These are phyloP conservation scores for Agrilus cyanescens DNA, from an alignment of 2,888 invertebrate species.

Conservation along the genomic window DNA sequence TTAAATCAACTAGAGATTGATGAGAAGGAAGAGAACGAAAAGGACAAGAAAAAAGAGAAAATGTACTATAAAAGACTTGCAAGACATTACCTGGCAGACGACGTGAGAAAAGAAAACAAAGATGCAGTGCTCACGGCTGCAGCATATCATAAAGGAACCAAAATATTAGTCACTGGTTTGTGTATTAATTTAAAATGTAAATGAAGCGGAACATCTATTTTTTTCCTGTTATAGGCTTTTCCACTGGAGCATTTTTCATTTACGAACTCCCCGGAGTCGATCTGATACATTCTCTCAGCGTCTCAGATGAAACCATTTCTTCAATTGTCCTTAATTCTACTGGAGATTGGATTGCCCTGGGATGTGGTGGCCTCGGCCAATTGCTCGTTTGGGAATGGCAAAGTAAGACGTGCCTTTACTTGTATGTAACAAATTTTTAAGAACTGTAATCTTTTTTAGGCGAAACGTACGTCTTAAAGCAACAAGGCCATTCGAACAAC, in stretches of 20 bases:
- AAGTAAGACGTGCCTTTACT: constrained; percentile 42
- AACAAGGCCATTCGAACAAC: constrained; percentile 88
- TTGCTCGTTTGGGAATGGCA: constrained; percentile 99
- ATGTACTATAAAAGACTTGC: constrained; percentile 57
- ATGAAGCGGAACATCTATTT: not conserved
- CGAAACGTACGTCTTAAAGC: constrained; percentile 95
- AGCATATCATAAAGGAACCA: constrained; percentile 68
- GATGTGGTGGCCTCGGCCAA: constrained; percentile 81
- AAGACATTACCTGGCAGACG: constrained; percentile 64
- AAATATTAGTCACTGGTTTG: constrained; percentile 65
- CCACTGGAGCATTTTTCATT: constrained; percentile 82
- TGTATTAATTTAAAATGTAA: not conserved
- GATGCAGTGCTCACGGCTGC: constrained; percentile 64
- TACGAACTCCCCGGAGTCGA: constrained; percentile 92
- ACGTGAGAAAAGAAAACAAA: constrained; percentile 49
- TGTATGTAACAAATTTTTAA: not conserved
- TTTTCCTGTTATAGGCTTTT: constrained; percentile 52
- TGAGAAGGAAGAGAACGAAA: constrained; percentile 29
- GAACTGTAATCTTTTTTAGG: constrained; percentile 32
- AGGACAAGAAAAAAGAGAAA: constrained; percentile 34
- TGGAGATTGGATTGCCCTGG: constrained; percentile 96
- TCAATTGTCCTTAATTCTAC: constrained; percentile 70
- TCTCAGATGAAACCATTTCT: constrained; percentile 74
- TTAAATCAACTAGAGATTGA: constrained; percentile 35
- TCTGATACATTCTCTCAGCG: constrained; percentile 79